Evolutionary conservation across 2,797 vertebrate genomes (phyloP), one percentile per base, ranked within the genome.

Genomic region (Scarus forsteni): DNA sequence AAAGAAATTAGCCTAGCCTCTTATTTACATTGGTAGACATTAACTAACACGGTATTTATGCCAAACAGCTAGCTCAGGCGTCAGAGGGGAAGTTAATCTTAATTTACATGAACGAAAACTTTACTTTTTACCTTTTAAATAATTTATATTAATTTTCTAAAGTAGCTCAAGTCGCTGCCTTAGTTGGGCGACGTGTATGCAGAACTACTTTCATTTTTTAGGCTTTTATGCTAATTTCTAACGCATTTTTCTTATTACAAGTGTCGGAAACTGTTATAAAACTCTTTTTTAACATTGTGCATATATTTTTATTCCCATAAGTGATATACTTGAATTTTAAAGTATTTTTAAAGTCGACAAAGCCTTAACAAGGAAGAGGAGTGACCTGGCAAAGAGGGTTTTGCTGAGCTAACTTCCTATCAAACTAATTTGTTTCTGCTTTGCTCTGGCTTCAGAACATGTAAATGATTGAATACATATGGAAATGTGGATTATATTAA

Each of bases 131-230:
- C 36, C 3, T 49, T 70, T 45, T 16, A 13, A 81, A 54, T 93
- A 96, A 95, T 96, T 96, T 90, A 92, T 75, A 92, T 89, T 80
- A 94, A 91, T 96, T 97, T 95, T 84, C 92, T 81, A 2, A 93
- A 79, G 7, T 11, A 18, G 66, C 60, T 45, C 35, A 8, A 15
- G 60, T 70, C 51, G 15, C 36, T 40, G 79, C 66, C 71, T 76
- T 8, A 73, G 68, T 71, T 72, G 60, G 63, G 48, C 87, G 75
- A 80, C 86, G 72, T 81, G 74, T 76, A 52, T 70, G 78, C 74
- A 75, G 40, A 74, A 61, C 10, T 60, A 75, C 70, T 88, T 89
- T 90, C 72, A 75, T 67, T 86, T 88, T 75, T 68, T 2, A 42
- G 46, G 7, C 34, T 56, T 44, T 62, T 75, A 65, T 36, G 27